phyloP scores from a whole-genome alignment of 2,888 invertebrate genomes.

The Mythimna pallens region DNA sequence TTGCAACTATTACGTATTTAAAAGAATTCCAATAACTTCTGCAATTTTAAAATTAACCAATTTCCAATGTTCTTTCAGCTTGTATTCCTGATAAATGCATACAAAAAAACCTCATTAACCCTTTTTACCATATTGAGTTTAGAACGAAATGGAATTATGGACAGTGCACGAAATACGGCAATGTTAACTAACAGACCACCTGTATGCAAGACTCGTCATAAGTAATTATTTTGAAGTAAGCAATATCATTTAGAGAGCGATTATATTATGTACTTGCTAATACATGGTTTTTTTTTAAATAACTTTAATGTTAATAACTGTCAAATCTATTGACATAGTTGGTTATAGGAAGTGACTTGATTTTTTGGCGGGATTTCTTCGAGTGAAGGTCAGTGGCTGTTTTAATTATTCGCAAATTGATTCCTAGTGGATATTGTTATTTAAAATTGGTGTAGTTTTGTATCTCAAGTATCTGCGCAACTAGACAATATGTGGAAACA shows the following conservation, averaged over 20 bases:
- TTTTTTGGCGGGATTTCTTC: no score
- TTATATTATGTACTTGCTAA: slow-evolving; percentile 4
- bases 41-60: not conserved
- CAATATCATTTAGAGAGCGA: slow-evolving; percentile 7
- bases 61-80: not conserved
- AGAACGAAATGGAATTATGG: not conserved
- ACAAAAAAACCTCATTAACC: not conserved
- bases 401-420: no score
- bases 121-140: not conserved
- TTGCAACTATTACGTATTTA: not conserved
- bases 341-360: no score
- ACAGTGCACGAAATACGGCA: slow-evolving; percentile 3
- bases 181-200: slow-evolving; percentile 25
- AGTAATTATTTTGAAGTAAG: slow-evolving; percentile 8
- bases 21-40: not conserved
- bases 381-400: no score
- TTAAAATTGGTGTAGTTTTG: no score
- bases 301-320: not conserved
- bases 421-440: no score
- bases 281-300: slow-evolving; percentile 21
- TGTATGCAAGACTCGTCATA: slow-evolving; percentile 1
- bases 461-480: no score
- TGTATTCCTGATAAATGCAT: not conserved
- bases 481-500: no score
- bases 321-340: not conserved